These are phyloP conservation scores for Tigriopus japonicus DNA, from an alignment of 1,140 invertebrate species.

Conservation along the genomic window DNA sequence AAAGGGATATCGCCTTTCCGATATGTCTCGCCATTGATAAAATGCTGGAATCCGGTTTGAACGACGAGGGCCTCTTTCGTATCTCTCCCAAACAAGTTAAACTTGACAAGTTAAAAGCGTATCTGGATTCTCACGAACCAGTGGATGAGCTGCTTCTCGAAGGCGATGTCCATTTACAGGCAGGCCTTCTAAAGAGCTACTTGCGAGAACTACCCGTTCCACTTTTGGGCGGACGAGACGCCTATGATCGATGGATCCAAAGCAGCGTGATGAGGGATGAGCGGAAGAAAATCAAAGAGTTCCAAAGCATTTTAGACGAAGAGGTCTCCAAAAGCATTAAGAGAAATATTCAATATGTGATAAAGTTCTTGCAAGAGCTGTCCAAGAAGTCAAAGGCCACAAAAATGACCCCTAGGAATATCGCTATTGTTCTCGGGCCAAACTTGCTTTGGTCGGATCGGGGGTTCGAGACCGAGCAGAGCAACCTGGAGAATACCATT, in stretches of 20 bases:
- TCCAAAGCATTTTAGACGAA: not conserved
- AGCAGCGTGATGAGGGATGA: too few relatives aligned
- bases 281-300: not conserved
- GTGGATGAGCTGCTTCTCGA: not conserved
- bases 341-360: slow-evolving; percentile 2
- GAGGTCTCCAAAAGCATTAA: not conserved
- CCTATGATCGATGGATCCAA: not conserved
- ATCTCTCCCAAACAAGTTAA: slow-evolving; percentile 9
- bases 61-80: slow-evolving; percentile 9
- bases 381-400: not conserved
- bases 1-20: not conserved
- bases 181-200: slow-evolving; percentile 3
- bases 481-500: not conserved
- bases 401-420: slow-evolving; percentile 2
- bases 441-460: not conserved
- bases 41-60: not conserved
- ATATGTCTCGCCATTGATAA: not conserved
- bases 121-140: not conserved
- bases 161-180: slow-evolving; percentile 1
- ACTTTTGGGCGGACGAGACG: not conserved
- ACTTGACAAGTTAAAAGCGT: slow-evolving; percentile 4
- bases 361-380: slow-evolving; percentile 3
- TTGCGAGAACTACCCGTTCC: slow-evolving; percentile 5
- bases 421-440: slow-evolving; percentile 3
- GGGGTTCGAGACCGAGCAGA: not conserved